These are phyloP conservation scores for Sinodicranocentrus sp. DNA, from an alignment of 2,888 invertebrate species.

Conservation along the genomic window DNA sequence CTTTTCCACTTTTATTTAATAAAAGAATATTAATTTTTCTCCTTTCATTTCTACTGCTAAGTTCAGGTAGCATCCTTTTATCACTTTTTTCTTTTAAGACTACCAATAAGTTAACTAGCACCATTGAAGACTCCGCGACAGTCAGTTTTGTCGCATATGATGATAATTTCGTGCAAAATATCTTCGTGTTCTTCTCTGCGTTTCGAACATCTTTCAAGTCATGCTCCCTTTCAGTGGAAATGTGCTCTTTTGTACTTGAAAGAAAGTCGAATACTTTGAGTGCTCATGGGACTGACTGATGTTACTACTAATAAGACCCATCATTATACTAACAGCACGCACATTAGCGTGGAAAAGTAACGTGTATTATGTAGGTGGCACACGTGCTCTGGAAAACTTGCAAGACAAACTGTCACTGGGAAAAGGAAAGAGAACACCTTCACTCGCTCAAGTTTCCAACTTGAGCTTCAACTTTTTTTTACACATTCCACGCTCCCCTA, in stretches of 20 bases:
- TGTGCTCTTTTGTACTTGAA: too few species aligned
- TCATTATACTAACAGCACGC: slow-evolving; percentile 7
- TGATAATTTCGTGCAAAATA: too few species aligned
- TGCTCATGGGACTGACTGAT: too few species aligned
- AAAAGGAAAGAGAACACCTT: neutral
- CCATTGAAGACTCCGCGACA: too few species aligned
- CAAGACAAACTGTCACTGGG: slow-evolving; percentile 9
- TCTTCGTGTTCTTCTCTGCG: too few species aligned
- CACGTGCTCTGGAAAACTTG: neutral
- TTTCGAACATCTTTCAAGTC: too few species aligned
- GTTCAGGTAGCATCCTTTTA: neutral
- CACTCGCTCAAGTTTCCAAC: neutral
- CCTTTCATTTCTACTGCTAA: neutral
- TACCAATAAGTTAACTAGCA: too few species aligned
- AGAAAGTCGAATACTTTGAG: too few species aligned
- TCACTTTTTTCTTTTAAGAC: too few species aligned
- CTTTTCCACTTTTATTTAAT: slow-evolving; percentile 2
- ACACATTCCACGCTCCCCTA: slow-evolving; percentile 8
- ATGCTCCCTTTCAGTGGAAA: too few species aligned
- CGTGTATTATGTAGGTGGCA: neutral
- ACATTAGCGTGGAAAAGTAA: neutral
- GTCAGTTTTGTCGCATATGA: too few species aligned
- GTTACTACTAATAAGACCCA: neutral
- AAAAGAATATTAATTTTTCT: neutral
- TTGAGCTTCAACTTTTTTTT: neutral